Evolutionary conservation across 2,113 vertebrate species (phyloP).

Genomic region (Anser brachyrhynchus): DNA sequence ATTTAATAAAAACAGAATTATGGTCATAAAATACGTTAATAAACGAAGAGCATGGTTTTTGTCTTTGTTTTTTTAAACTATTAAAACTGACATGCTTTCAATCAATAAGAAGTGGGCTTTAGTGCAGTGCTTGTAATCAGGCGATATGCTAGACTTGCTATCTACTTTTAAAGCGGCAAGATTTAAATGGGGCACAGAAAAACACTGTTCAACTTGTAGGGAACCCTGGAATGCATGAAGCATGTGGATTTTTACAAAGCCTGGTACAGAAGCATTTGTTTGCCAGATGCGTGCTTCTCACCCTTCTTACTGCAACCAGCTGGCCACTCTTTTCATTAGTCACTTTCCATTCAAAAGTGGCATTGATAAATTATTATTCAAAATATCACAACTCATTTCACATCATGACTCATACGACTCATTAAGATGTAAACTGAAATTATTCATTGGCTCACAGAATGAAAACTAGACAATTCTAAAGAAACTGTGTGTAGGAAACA

Average conservation of each 20-base stretch:
- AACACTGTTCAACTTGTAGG: neutral
- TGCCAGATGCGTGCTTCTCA: neutral
- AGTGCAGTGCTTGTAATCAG: neutral
- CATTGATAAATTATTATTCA: neutral
- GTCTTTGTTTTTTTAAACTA: neutral
- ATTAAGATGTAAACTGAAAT: conserved; percentile 6
- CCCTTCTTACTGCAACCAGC: neutral
- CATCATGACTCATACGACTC: neutral
- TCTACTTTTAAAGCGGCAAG: neutral
- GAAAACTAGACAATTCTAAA: neutral
- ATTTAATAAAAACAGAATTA: neutral
- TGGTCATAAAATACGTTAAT: neutral
- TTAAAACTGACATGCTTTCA: neutral
- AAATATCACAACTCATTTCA: neutral
- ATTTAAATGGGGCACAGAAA: neutral
- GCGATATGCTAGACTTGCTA: neutral
- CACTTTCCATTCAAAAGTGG: neutral
- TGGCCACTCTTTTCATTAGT: neutral
- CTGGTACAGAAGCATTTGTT: neutral
- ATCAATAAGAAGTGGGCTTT: neutral
- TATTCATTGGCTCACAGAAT: neutral
- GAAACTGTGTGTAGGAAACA: neutral
- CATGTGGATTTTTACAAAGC: neutral
- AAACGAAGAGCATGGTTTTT: neutral
- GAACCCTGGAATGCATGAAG: neutral